These are phyloP conservation scores for Aulostomus chinensis DNA, from an alignment of 2,797 vertebrate genomes.

Conservation along the genomic window DNA sequence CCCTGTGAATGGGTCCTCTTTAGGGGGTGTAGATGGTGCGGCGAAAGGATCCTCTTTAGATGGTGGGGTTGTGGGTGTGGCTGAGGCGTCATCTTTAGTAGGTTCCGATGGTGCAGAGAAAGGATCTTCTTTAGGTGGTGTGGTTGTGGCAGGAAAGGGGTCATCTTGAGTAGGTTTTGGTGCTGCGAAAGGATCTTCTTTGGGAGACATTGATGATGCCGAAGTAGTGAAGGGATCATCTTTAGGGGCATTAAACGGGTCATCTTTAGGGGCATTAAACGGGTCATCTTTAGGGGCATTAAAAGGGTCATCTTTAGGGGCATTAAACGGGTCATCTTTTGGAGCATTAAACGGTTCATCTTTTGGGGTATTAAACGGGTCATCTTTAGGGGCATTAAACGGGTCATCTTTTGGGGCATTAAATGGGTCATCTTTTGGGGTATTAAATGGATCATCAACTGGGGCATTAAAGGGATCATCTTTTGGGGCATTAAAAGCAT, in stretches of 20 bases:
- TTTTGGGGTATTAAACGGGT: slow-evolving; percentile 28
- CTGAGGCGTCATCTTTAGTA: slow-evolving; percentile 35
- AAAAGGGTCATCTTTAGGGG: background rate
- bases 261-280: slow-evolving; percentile 5
- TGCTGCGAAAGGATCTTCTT: slow-evolving; percentile 23
- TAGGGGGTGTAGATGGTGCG: slow-evolving; percentile 14
- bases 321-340: slow-evolving; percentile 19
- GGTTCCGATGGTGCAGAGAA: slow-evolving; percentile 24
- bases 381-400: background rate
- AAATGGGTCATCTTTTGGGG: slow-evolving; percentile 29
- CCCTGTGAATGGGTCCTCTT: slow-evolving; percentile 26
- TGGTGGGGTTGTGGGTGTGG: background rate
- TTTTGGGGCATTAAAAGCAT: slow-evolving; percentile 26
- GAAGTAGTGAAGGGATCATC: slow-evolving; percentile 22
- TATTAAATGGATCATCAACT: slow-evolving; percentile 21
- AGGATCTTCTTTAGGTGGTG: slow-evolving; percentile 4
- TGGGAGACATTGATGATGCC: background rate
- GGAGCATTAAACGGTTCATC: slow-evolving; percentile 33
- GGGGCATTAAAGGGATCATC: slow-evolving; percentile 27
- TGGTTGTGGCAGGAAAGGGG: background rate
- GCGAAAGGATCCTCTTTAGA: slow-evolving; percentile 28
- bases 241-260: slow-evolving; percentile 33
- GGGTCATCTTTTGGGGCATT: slow-evolving; percentile 29
- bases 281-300: background rate
- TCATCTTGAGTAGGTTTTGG: background rate